Percentiles rank a stretch among this genome's conserved stretches.
phyloP scores from a whole-genome alignment of 1,140 invertebrate genomes.

The Fopius arisanus region DNA sequence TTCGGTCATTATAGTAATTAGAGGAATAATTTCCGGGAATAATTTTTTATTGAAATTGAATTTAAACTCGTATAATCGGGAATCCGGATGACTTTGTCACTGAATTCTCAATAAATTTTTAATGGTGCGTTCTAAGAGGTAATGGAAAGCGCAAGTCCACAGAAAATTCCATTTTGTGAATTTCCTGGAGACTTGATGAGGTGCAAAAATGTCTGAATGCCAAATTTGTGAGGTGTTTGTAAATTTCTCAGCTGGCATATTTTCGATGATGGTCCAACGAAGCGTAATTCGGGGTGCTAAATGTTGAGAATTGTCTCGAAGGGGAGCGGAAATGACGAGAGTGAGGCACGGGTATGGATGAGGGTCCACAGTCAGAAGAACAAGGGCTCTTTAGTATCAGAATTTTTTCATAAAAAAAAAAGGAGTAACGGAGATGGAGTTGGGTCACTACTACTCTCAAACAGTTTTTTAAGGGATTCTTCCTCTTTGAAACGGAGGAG shows the following conservation, averaged over 20 bases:
- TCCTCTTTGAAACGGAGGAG: slow-evolving; percentile 60
- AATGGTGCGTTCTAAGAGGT: background rate
- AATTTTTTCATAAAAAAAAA: slow-evolving; percentile 19
- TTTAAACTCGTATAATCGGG: no score
- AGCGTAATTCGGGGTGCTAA: slow-evolving; percentile 60
- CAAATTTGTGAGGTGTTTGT: slow-evolving; percentile 3
- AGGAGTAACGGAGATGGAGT: slow-evolving; percentile 4
- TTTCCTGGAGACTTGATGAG: background rate
- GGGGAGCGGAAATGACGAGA: background rate
- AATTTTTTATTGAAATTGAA: no score
- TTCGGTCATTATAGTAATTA: no score
- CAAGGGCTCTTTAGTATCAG: slow-evolving; percentile 16
- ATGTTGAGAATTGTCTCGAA: slow-evolving; percentile 58
- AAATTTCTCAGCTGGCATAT: slow-evolving; percentile 54
- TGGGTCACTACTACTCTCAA: slow-evolving; percentile 41
- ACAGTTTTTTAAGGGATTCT: slow-evolving; percentile 6
- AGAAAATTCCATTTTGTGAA: background rate
- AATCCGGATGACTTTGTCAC: no score
- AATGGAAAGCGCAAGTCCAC: background rate
- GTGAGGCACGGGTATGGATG: slow-evolving; percentile 46
- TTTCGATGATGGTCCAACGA: slow-evolving; percentile 63
- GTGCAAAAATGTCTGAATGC: background rate
- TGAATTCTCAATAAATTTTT: no score
- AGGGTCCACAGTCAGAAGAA: slow-evolving; percentile 27
- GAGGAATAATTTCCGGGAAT: no score